Percentiles rank a stretch among this genome's conserved stretches.
phyloP scores from a whole-genome alignment of 2,797 vertebrate genomes.

The Acropternis orthonyx region DNA sequence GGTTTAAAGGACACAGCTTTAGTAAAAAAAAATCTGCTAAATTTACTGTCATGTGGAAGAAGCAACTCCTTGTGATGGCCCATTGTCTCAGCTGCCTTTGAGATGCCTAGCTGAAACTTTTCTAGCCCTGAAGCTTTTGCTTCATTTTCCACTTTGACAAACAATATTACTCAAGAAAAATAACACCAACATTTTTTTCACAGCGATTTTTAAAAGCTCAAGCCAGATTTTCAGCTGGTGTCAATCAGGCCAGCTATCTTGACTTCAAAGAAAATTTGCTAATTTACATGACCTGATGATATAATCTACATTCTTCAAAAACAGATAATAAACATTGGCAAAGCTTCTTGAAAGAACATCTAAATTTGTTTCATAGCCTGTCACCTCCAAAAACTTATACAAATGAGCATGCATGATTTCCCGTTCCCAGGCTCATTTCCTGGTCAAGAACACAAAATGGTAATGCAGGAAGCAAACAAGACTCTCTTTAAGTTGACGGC shows the following conservation, averaged over 20 bases:
- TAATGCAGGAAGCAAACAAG: background rate
- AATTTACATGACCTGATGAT: background rate
- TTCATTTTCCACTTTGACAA: slow-evolving; percentile 9
- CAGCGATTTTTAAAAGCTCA: background rate
- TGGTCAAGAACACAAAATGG: background rate
- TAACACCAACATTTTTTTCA: background rate
- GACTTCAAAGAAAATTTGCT: background rate
- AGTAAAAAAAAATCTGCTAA: background rate
- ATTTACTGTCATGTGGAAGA: background rate
- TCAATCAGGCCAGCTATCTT: background rate
- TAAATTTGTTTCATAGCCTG: background rate
- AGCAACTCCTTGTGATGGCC: background rate
- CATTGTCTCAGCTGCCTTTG: background rate
- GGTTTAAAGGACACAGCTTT: background rate
- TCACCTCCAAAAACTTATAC: background rate
- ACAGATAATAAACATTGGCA: background rate
- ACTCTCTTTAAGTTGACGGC: background rate
- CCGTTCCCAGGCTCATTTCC: background rate
- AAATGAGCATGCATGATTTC: background rate
- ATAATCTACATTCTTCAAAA: background rate
- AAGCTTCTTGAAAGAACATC: background rate
- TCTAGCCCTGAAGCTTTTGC: background rate
- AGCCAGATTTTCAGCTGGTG: background rate
- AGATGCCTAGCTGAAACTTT: background rate
- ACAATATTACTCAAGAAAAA: background rate